Conservation (phyloP, 2,888 invertebrate genomes). For the Aethes cnicana region DNA sequence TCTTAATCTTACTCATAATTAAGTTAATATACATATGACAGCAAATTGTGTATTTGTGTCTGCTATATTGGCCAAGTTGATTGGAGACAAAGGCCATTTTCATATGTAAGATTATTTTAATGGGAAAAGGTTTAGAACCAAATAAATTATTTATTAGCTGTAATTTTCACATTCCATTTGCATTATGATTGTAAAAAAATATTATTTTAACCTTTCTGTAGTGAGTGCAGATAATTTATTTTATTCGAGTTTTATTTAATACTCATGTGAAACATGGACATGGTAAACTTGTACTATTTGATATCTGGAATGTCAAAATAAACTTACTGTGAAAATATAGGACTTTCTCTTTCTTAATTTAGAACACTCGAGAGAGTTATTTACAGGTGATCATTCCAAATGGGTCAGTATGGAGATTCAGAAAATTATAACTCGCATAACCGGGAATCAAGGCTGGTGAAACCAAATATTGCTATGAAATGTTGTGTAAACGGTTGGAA, state of each 20-base stretch:
- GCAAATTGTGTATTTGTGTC: not conserved
- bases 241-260: conserved; percentile 38
- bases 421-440: no score
- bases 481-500: no score
- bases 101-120: conserved; percentile 24
- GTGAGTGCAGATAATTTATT: conserved; percentile 32
- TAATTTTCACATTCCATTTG: conserved; percentile 46
- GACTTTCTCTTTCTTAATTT: conserved; percentile 15
- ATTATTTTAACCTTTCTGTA: conserved; percentile 35
- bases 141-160: conserved; percentile 18
- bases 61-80: not conserved
- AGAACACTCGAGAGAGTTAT: conserved; percentile 25
- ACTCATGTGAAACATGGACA: conserved; percentile 68
- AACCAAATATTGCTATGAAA: no score
- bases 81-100: conserved; percentile 26
- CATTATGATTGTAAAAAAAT: conserved; percentile 40
- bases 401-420: no score
- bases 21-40: not conserved
- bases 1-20: no score
- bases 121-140: conserved; percentile 25
- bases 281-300: conserved; percentile 51
- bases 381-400: no score
- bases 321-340: conserved; percentile 28
- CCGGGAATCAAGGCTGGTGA: no score
- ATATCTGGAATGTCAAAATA: conserved; percentile 48